Base-by-base conservation (phyloP, 2,888 invertebrate genomes). In the Metacarcinus magister region DNA sequence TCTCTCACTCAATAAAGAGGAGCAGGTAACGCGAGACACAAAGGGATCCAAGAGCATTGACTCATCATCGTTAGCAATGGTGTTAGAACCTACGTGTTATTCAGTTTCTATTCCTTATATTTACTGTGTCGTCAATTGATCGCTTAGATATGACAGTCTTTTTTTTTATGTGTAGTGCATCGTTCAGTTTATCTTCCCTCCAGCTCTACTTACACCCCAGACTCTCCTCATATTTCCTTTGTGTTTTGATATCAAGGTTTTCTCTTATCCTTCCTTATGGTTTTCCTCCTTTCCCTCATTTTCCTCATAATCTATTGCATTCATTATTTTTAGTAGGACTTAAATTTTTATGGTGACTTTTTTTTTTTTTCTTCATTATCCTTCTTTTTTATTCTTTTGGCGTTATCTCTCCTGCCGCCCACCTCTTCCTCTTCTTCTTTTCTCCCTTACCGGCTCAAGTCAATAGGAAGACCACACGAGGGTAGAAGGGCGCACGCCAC, bases 401-500 rank as follows among this genome's bases (percentile, higher is more conserved):
- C 82, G 82, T 82, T 82, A 82, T 82, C 82, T 82, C 7, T 82
- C 32, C 82, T 10, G 8, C 82, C 54, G n/a, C n/a, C 82, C 32
- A 23, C 82, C 82, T 82, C 82, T 23, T 82, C 82, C 82, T 82
- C 32, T 32, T 23, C 67, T 67, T 82, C 82, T 82, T 82, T 75
- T 82, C 82, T 82, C 32, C 82, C 32, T 7, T 82, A 32, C 82
- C 82, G 7, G 28, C 82, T 82, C 82, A 82, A 82, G 82, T 82
- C 82, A 82, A 82, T 82, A 82, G 82, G 82, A 82, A 82, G 32
- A 32, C 82, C 82, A 32, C 82, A 82, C 13, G 82, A 13, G 82
- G 82, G 32, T 13, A 82, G 13, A 82, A 82, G 10, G 82, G 82
- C 82, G 82, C 82, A 82, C 32, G 16, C 82, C 82, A 32, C 82